A percentile compares a stretch with the other conserved stretches of the same genome.
Conservation (phyloP, 1,140 invertebrate genomes). For the Eueides isabella region DNA sequence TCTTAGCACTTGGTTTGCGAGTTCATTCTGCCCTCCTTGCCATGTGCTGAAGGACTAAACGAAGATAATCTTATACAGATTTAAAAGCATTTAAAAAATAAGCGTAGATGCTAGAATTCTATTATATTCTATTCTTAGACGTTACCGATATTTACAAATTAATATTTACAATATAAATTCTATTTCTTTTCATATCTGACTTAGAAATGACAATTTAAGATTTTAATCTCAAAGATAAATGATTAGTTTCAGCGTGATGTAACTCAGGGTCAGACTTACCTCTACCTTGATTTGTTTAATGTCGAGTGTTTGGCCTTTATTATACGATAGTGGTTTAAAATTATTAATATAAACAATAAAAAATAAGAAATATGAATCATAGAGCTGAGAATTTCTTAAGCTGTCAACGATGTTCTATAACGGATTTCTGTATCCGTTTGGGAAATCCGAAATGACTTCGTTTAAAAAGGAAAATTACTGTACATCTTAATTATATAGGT, state of each 20-base stretch:
- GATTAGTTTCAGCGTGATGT: not conserved
- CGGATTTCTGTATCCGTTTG: not conserved
- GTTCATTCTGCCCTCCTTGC: too few relatives aligned
- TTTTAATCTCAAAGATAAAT: constrained; percentile 8
- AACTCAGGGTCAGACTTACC: constrained; percentile 15
- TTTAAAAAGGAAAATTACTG: not conserved
- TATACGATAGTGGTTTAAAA: not conserved
- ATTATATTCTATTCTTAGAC: too few relatives aligned
- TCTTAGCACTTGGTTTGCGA: too few relatives aligned
- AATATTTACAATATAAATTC: too few relatives aligned
- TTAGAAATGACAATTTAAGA: not conserved
- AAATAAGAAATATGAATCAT: not conserved
- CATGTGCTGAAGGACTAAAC: too few relatives aligned
- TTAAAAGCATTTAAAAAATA: too few relatives aligned
- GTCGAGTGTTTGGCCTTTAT: constrained; percentile 7
- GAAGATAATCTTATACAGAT: too few relatives aligned
- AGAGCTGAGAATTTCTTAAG: not conserved
- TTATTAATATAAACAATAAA: not conserved
- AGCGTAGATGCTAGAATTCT: too few relatives aligned
- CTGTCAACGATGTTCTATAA: not conserved
- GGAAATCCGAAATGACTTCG: not conserved
- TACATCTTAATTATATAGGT: too few relatives aligned
- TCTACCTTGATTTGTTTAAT: constrained; percentile 2
- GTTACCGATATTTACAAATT: too few relatives aligned
- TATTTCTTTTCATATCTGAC: not conserved